These are phyloP conservation scores for cattle (Bos taurus) DNA, from an alignment of 2,113 vertebrate genomes.

Conservation along the genomic window DNA sequence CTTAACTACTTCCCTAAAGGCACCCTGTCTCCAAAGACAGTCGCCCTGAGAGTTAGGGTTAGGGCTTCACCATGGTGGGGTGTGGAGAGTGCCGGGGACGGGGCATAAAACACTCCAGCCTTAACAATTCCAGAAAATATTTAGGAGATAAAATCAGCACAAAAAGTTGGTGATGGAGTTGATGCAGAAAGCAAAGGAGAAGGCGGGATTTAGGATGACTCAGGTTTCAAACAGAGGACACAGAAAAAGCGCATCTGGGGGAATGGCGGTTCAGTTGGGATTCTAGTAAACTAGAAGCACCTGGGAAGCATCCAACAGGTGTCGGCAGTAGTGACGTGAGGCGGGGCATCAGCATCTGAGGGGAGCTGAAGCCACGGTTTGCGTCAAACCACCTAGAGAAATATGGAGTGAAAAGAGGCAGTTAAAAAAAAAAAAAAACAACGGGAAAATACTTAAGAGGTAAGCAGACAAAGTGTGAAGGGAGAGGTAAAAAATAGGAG, in stretches of 20 bases:
- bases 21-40: neutral
- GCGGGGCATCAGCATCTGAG: neutral
- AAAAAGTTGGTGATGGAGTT: neutral
- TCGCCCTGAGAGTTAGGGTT: neutral
- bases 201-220: neutral
- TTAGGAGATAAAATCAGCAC: neutral
- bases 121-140: neutral
- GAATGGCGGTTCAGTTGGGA: neutral
- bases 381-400: neutral
- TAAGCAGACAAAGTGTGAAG: neutral
- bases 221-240: neutral
- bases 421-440: neutral
- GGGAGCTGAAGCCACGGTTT: neutral
- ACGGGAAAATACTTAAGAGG: neutral
- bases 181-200: neutral
- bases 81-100: fast-evolving
- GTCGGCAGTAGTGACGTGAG: neutral
- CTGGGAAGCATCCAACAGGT: neutral
- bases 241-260: neutral
- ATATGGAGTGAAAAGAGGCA: neutral
- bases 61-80: neutral
- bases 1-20: neutral
- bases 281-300: neutral
- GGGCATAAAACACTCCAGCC: neutral
- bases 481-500: neutral